Base-by-base conservation (phyloP, 2,888 invertebrate species). In the Ormyrus pomaceus region DNA sequence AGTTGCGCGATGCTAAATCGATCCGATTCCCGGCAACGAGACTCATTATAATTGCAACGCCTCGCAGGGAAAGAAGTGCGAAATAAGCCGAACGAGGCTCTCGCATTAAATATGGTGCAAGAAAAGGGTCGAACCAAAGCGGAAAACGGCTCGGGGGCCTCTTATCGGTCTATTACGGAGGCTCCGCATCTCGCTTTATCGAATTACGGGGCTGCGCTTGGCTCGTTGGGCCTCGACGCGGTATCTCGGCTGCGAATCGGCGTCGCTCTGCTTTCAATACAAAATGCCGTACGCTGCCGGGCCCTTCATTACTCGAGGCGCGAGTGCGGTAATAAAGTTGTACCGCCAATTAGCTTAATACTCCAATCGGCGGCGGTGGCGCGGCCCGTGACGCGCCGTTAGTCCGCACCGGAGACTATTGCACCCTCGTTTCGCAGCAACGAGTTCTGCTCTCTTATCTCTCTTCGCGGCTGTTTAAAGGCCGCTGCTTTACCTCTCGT, bases 301-400 rank as follows among this genome's bases (percentile, higher is more conserved):
- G 51, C 13, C 70, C 64, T 45, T 58, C 34, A 64, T 77, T 77
- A 53, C 50, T 45, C 51, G 46, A 56, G 8, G 34, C 34, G 34
- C 34, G 58, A 5, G 50, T 34, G 19, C 6, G 65, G 50, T 77
- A 80, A 80, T 80, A 73, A 69, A 80, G 80, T 73, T 69, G 80
- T 69, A 73, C 13, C 62, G 5, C 56, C 51, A 80, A 76, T 80
- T 80, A 80, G 69, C 64, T 77, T 65, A 72, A 77, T 77, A 62
- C 50, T 10, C n/a, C 53, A 13, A 8, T 7, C 68, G 56, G 19
- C 45, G 5, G 6, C 45, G 5, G 6, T 58, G 46, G 45, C 61
- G 56, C 51, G 9, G n/a, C 10, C 34, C 34, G 66, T 13, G 59
- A 61, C 65, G 56, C 53, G 13, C 46, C 61, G 75, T 75, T 70